Base-by-base conservation (phyloP, 2,888 invertebrate genomes). In the Cosmopolites sordidus region DNA sequence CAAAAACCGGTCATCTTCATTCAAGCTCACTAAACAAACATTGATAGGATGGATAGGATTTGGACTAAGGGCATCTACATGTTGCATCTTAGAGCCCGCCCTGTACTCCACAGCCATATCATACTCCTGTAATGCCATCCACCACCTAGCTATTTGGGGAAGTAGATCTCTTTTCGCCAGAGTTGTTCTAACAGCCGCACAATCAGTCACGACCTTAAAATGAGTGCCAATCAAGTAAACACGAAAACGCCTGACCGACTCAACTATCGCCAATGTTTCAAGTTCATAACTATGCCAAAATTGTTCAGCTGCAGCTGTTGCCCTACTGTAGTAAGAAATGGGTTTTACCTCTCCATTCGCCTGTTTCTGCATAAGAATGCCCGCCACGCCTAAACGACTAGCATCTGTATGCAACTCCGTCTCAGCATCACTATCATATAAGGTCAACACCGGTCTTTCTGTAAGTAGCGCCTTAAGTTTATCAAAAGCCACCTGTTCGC, bases 371-470 rank as follows among this genome's bases (percentile, higher is more conserved):
- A 66, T 17, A 6, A 66, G 39, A 5, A 65, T 62, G 3, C 60
- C 66, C 1, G 58, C 64, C 6, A 65, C 9, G 1, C 67, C 66
- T 4, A 40, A 4, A 39, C 59, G 45, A 43, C 63, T 63, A 9
- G 64, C 66, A 54, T 68, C 66, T 4, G 64, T 66, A 52, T 66
- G 65, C n/a, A 65, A n/a, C 43, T 66, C 62, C 8, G 58, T 63
- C 9, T 55, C 48, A 5, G 51, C 48, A 3, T 49, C 39, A 12
- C 54, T 61, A 27, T 63, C 53, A 46, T 57, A 65, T n/a, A 66
- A 14, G 1, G 53, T 58, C 16, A 66, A 45, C 1, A 65, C 39
- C 2, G 64, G 65, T 47, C 59, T 42, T 15, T 45, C 42, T 4
- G 17, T 41, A 30, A 63, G 49, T 16, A 27, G 4, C 6, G 3